phyloP scores from a whole-genome alignment of 2,797 vertebrate species.

The Ctenopoma kingsleyae region DNA sequence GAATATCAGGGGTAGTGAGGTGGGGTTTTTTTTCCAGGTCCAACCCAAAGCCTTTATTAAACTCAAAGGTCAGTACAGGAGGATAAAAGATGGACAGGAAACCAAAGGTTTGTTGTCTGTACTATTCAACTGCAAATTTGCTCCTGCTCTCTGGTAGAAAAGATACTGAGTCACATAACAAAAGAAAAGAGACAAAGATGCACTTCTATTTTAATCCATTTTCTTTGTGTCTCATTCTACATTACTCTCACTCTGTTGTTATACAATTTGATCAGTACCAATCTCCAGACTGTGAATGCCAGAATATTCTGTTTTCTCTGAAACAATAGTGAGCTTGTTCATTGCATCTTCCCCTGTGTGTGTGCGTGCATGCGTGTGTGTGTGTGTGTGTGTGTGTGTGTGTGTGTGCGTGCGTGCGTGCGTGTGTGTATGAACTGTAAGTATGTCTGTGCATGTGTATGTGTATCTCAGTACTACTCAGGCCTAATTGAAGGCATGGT shows the following conservation, averaged over 20 bases:
- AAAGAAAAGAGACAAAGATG: slow-evolving; percentile 54
- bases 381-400: too few relatives aligned
- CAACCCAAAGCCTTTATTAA: slow-evolving; percentile 62
- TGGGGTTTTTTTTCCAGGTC: slow-evolving; percentile 36
- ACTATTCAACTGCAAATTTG: slow-evolving; percentile 62
- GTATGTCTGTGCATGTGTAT: not conserved
- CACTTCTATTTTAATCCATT: slow-evolving; percentile 61
- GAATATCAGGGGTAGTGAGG: slow-evolving; percentile 53
- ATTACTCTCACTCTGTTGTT: slow-evolving; percentile 53
- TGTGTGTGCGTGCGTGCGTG: too few relatives aligned
- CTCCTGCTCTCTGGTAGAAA: slow-evolving; percentile 41
- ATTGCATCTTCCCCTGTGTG: slow-evolving; percentile 20
- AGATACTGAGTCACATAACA: slow-evolving; percentile 45
- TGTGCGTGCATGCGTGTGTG: not conserved
- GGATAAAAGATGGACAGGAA: slow-evolving; percentile 60
- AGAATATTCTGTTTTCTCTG: slow-evolving; percentile 53
- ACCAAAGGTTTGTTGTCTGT: slow-evolving; percentile 47
- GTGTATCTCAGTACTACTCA: slow-evolving; percentile 17
- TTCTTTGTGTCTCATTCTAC: slow-evolving; percentile 53
- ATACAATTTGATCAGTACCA: slow-evolving; percentile 46
- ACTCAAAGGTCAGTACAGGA: slow-evolving; percentile 65
- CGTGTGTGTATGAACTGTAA: not conserved
- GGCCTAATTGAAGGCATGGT: slow-evolving; percentile 66
- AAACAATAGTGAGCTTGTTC: slow-evolving; percentile 60
- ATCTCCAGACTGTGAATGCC: slow-evolving; percentile 47